Conservation (phyloP, 1,140 invertebrate genomes). For the Bathynomus jamesi region DNA sequence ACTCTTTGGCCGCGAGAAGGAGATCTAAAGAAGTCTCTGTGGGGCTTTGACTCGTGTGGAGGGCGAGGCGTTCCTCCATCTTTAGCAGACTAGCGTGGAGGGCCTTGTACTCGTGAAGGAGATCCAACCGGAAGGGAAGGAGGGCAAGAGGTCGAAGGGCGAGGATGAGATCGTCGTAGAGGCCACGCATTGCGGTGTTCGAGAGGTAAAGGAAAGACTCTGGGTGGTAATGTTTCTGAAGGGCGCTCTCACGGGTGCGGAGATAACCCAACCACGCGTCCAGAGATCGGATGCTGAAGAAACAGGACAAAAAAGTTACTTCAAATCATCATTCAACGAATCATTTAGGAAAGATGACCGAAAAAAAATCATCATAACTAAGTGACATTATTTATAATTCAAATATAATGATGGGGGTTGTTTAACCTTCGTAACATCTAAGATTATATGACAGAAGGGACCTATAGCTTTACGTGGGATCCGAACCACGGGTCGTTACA, state of each 20-base stretch:
- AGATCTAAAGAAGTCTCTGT: conserved; percentile 47
- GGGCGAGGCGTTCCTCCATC: conserved; percentile 43
- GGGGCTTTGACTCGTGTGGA: conserved; percentile 45
- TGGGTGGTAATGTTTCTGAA: conserved; percentile 69
- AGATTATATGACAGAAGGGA: too few relatives aligned
- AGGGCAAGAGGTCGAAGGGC: conserved; percentile 65
- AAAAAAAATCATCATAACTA: too few relatives aligned
- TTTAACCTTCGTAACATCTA: too few relatives aligned
- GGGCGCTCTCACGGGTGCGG: conserved; percentile 66
- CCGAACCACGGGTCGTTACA: too few relatives aligned
- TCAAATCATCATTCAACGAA: not conserved
- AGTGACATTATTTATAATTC: too few relatives aligned
- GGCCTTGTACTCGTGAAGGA: conserved; percentile 68
- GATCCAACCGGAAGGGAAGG: conserved; percentile 68
- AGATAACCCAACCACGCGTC: conserved; percentile 79
- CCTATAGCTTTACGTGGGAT: too few relatives aligned
- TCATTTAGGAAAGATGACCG: too few relatives aligned
- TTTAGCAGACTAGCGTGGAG: conserved; percentile 65
- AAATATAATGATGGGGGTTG: too few relatives aligned
- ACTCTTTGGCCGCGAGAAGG: conserved; percentile 49
- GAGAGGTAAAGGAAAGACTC: conserved; percentile 62
- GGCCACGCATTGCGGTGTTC: conserved; percentile 50
- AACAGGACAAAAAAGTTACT: conserved; percentile 16
- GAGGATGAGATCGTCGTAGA: conserved; percentile 63
- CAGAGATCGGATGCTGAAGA: conserved; percentile 62